phyloP scores from a whole-genome alignment of 2,113 vertebrate genomes.

The Eulemur macaco region DNA sequence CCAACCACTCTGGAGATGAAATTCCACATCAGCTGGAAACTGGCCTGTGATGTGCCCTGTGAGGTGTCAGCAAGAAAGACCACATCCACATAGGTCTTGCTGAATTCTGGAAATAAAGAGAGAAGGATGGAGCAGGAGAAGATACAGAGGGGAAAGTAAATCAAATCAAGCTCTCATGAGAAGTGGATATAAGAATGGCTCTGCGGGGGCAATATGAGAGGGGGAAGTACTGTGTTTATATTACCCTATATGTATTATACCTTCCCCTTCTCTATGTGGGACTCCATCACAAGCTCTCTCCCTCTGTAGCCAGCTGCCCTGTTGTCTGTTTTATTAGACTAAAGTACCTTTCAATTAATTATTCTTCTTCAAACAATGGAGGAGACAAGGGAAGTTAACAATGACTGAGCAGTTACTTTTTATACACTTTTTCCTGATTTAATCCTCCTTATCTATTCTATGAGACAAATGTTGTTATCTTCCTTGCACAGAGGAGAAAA shows the following conservation, averaged over 20 bases:
- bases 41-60: background rate
- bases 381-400: background rate
- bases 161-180: background rate
- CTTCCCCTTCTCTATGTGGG: background rate
- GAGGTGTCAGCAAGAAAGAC: conserved; percentile 89
- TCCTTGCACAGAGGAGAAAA: background rate
- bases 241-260: too few species aligned
- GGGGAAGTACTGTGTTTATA: background rate
- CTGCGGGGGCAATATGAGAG: background rate
- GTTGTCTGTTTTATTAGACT: background rate
- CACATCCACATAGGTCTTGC: conserved; percentile 85
- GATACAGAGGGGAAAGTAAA: background rate
- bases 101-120: conserved; percentile 73
- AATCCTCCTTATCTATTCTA: background rate
- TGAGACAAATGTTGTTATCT: background rate
- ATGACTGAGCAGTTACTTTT: background rate
- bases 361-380: background rate
- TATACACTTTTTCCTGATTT: background rate
- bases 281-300: background rate
- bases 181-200: background rate
- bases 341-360: background rate
- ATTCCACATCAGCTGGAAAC: conserved; percentile 75
- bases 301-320: background rate
- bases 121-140: background rate
- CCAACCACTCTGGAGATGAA: conserved; percentile 75